phyloP scores from a whole-genome alignment of 2,797 vertebrate genomes.

The Urocyon cinereoargenteus region DNA sequence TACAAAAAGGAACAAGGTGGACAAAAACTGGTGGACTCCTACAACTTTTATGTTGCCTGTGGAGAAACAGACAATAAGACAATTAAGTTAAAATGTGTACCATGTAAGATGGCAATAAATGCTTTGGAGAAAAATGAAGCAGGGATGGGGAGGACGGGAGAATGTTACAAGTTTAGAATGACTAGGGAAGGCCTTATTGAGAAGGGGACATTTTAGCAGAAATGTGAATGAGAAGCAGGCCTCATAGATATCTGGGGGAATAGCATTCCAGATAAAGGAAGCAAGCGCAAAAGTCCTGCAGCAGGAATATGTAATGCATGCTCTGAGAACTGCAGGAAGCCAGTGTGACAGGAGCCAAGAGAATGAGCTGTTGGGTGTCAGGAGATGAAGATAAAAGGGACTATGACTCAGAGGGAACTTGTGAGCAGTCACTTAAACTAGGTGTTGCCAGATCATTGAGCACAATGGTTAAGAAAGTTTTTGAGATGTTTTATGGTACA shows the following conservation, averaged over 20 bases:
- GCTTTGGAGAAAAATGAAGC: neutral
- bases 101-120: neutral
- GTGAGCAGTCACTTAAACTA: neutral
- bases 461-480: neutral
- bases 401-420: neutral
- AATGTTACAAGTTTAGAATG: neutral
- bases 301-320: neutral
- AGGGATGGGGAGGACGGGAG: neutral
- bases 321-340: neutral
- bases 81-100: neutral
- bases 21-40: neutral
- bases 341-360: too few relatives aligned
- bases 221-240: neutral
- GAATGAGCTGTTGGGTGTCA: neutral
- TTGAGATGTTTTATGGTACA: neutral
- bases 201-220: neutral
- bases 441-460: neutral
- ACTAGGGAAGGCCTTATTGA: neutral
- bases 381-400: neutral
- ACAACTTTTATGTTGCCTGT: neutral
- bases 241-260: neutral
- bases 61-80: neutral
- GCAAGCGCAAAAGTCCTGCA: neutral
- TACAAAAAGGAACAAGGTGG: neutral
- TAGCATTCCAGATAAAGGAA: neutral